Conservation (phyloP, 2,888 invertebrate genomes). For the Drosophila infuscata region DNA sequence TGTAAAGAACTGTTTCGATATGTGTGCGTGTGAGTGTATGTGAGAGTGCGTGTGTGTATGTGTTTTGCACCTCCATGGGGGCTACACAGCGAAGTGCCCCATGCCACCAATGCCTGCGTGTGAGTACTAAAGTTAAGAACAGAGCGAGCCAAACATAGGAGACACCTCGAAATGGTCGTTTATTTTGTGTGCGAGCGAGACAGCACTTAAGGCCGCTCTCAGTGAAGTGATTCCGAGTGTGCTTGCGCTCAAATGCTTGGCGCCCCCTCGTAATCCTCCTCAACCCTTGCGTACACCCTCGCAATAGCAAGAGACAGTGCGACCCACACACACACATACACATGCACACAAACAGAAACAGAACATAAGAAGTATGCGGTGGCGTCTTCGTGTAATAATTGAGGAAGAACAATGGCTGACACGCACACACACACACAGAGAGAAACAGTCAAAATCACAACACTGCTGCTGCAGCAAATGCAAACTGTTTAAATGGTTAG, state of each 20-base stretch:
- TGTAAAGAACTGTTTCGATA: conserved; percentile 12
- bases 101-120: conserved; percentile 43
- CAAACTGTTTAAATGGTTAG: conserved; percentile 5
- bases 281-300: not conserved
- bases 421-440: conserved; percentile 43
- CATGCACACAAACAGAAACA: conserved; percentile 23
- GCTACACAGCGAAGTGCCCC: conserved; percentile 31
- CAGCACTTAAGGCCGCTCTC: conserved; percentile 36
- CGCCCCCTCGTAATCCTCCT: conserved; percentile 9
- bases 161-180: not conserved
- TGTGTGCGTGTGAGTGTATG: not conserved
- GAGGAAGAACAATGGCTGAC: conserved; percentile 70
- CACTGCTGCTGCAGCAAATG: conserved; percentile 2
- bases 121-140: conserved; percentile 28
- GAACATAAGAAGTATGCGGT: conserved; percentile 65
- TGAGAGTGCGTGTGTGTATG: conserved; percentile 12
- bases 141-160: conserved; percentile 46
- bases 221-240: conserved; percentile 25
- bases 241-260: conserved; percentile 39
- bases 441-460: conserved; percentile 29
- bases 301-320: conserved; percentile 18
- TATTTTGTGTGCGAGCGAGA: conserved; percentile 34
- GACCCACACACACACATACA: conserved; percentile 34
- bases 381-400: conserved; percentile 77
- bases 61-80: conserved; percentile 42